These are phyloP conservation scores for Penaeus monodon DNA, from an alignment of 2,888 invertebrate species.

Conservation along the genomic window DNA sequence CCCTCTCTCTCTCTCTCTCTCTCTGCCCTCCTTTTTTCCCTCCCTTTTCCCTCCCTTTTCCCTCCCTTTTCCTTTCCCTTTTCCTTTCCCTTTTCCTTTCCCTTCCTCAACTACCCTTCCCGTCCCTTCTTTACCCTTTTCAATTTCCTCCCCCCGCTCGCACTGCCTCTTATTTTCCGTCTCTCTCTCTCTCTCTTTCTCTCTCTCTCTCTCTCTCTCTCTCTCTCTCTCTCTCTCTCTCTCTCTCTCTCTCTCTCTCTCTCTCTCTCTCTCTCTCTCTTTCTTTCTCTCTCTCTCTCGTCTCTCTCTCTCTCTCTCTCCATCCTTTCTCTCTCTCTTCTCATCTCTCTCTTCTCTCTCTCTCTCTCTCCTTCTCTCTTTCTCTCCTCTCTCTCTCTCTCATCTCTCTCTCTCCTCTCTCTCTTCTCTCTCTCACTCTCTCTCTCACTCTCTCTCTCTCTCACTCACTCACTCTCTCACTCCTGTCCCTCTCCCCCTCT, in stretches of 20 bases:
- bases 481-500: too few species aligned
- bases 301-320: neutral
- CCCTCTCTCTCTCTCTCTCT: slow-evolving; percentile 11
- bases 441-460: neutral
- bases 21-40: neutral
- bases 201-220: neutral
- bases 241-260: neutral
- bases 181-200: slow-evolving; percentile 18
- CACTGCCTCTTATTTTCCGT: too few species aligned
- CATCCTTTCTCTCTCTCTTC: neutral
- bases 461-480: too few species aligned
- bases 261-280: neutral
- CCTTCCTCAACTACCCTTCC: too few species aligned
- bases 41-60: too few species aligned
- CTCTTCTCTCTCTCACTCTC: neutral
- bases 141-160: too few species aligned
- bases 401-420: neutral
- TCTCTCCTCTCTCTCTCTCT: neutral
- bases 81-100: too few species aligned
- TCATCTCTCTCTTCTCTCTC: neutral
- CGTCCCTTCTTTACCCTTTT: too few species aligned
- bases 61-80: too few species aligned
- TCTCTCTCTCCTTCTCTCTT: neutral
- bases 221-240: neutral
- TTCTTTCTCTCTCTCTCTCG: neutral